Evolutionary conservation across 2,888 invertebrate genomes (phyloP).

Genomic region (Chloroclystis v-ata): DNA sequence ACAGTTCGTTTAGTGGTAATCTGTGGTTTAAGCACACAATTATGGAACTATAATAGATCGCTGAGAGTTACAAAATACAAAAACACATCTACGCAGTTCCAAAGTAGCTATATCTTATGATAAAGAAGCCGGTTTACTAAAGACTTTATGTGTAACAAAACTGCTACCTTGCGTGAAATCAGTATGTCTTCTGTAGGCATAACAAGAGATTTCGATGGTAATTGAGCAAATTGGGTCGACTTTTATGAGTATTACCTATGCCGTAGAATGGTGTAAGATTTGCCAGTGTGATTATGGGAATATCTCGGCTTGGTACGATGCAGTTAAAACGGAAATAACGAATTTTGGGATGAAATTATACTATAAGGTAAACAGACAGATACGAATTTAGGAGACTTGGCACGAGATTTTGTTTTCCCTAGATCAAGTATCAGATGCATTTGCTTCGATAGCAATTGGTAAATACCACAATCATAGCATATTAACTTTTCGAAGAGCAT

Average conservation of each 20-base stretch:
- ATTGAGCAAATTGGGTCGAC: constrained; percentile 20
- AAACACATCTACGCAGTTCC: no score
- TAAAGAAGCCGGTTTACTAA: no score
- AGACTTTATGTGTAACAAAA: background rate
- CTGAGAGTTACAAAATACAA: no score
- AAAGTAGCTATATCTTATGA: no score
- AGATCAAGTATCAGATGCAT: no score
- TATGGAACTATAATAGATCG: no score
- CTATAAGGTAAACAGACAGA: background rate
- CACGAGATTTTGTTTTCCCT: background rate
- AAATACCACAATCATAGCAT: no score
- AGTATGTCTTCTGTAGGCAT: constrained; percentile 10
- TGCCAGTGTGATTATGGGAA: constrained; percentile 24
- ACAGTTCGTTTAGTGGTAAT: no score
- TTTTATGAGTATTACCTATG: constrained; percentile 22
- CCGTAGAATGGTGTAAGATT: constrained; percentile 29
- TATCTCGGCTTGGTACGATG: constrained; percentile 22
- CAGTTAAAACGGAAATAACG: constrained; percentile 7
- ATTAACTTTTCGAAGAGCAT: no score
- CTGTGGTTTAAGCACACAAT: no score
- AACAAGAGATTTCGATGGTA: constrained; percentile 21
- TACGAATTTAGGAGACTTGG: background rate
- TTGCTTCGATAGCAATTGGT: no score
- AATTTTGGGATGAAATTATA: constrained; percentile 10
- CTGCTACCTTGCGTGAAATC: constrained; percentile 8